These are phyloP conservation scores for Caracal caracal DNA, from an alignment of 2,113 vertebrate species.

Conservation along the genomic window DNA sequence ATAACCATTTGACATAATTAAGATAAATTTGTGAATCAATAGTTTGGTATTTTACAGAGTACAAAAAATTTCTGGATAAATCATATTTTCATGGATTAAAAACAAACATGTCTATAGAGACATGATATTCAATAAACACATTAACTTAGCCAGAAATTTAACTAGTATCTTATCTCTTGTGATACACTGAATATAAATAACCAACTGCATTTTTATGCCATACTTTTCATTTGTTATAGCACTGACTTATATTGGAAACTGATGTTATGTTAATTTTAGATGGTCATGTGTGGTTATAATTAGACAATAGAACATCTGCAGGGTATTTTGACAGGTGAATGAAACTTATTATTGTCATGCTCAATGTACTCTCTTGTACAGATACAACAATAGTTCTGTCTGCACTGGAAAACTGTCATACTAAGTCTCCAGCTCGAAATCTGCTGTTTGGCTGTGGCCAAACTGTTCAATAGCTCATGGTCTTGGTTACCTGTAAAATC, in stretches of 20 bases:
- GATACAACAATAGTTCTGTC: background rate
- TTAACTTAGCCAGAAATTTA: background rate
- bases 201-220: background rate
- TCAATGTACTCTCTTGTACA: background rate
- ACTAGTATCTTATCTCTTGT: background rate
- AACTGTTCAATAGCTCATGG: background rate
- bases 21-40: background rate
- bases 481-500: background rate
- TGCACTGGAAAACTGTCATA: background rate
- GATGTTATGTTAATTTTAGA: conserved; percentile 1
- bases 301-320: background rate
- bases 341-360: background rate
- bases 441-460: background rate
- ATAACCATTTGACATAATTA: background rate
- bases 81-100: background rate
- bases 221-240: background rate
- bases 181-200: background rate
- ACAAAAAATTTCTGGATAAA: background rate
- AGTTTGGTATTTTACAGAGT: background rate
- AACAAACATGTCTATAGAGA: background rate
- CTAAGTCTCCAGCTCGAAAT: background rate
- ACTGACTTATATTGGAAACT: background rate
- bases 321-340: background rate
- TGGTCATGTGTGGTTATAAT: background rate
- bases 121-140: background rate